A percentile compares a stretch with the other conserved stretches of the same genome.
phyloP scores from a whole-genome alignment of 2,797 vertebrate genomes.

The Emydoidea blandingii region DNA sequence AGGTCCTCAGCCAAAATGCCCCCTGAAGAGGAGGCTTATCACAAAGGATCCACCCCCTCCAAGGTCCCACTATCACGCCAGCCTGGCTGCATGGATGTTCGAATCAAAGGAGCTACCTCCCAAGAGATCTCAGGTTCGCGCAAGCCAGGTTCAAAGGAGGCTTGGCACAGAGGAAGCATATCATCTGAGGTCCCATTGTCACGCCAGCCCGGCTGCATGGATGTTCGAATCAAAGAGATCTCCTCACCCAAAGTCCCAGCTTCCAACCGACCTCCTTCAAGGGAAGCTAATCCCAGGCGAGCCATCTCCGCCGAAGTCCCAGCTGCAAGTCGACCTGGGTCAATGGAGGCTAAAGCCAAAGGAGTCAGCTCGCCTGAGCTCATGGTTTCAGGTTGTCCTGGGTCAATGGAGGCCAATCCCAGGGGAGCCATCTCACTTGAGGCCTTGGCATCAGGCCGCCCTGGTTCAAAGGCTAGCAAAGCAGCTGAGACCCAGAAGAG shows the following conservation, averaged over 20 bases:
- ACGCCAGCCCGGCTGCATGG: background rate
- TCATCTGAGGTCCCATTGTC: background rate
- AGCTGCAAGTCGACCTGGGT: background rate
- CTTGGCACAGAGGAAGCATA: fast-evolving
- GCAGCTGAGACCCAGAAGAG: background rate
- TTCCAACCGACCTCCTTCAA: fast-evolving
- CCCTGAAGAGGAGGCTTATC: fast-evolving
- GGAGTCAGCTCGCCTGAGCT: background rate
- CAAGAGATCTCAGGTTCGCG: fast-evolving
- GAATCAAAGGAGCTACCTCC: fast-evolving
- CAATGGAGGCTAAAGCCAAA: background rate
- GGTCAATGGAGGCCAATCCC: background rate
- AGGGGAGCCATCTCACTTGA: background rate
- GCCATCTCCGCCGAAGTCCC: background rate
- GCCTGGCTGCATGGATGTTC: fast-evolving
- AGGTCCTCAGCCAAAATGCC: fast-evolving
- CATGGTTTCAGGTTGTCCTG: background rate
- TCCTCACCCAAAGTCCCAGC: fast-evolving
- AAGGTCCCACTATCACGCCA: fast-evolving
- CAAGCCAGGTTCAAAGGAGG: background rate
- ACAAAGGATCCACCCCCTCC: fast-evolving
- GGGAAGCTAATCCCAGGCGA: background rate
- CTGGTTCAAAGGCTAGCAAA: background rate
- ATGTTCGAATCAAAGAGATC: fast-evolving
- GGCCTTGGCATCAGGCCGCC: background rate